phyloP scores from a whole-genome alignment of 2,888 invertebrate genomes.

The Ennomos erosarius region DNA sequence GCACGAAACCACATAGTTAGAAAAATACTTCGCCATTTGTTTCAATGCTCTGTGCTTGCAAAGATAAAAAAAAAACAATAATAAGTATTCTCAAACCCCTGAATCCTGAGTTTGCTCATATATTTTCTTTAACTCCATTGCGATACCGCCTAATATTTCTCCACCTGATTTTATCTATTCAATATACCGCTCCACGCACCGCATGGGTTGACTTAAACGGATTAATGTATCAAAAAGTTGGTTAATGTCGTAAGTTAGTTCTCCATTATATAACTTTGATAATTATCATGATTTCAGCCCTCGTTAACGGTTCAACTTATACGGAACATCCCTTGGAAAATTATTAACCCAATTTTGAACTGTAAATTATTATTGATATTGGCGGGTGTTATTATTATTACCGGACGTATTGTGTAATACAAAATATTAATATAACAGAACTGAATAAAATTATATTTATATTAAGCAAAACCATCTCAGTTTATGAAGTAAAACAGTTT shows the following conservation, averaged over 20 bases:
- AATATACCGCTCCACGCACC: constrained; percentile 30
- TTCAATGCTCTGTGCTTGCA: too few relatives aligned
- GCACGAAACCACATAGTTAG: too few relatives aligned
- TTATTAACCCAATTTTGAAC: constrained; percentile 37
- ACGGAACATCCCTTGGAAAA: constrained; percentile 38
- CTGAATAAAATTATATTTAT: too few relatives aligned
- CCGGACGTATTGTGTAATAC: too few relatives aligned
- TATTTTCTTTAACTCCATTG: constrained; percentile 8
- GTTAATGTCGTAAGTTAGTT: constrained; percentile 43
- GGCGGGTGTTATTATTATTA: too few relatives aligned
- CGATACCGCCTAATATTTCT: constrained; percentile 32
- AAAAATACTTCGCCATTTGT: too few relatives aligned
- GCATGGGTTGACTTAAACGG: constrained; percentile 36
- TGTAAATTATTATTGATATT: constrained; percentile 25
- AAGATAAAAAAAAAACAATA: too few relatives aligned
- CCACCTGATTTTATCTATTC: constrained; percentile 31
- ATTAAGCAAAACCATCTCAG: too few relatives aligned
- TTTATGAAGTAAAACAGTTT: too few relatives aligned
- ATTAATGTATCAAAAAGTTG: constrained; percentile 51
- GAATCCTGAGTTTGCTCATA: background rate
- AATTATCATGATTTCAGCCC: constrained; percentile 42
- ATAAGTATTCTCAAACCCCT: too few relatives aligned
- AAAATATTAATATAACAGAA: too few relatives aligned
- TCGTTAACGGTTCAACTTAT: constrained; percentile 40
- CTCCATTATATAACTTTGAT: constrained; percentile 38